Base-by-base conservation (phyloP, 1,140 invertebrate species). In the Ooceraea biroi region DNA sequence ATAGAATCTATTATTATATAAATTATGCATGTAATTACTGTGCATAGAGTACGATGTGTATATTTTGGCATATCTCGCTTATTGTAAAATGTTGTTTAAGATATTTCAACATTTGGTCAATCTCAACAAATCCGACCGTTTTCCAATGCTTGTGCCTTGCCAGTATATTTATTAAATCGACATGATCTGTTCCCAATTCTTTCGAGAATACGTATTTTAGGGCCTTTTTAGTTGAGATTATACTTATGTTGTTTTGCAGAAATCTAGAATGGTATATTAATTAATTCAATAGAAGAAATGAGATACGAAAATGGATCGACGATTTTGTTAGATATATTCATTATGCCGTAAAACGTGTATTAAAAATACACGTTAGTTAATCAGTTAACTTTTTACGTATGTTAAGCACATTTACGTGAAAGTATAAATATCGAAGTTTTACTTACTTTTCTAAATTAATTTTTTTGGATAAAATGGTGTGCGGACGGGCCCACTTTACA, bases 91-190 rank as follows among this genome's bases (percentile, higher is more conserved):
- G 27, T 72, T 83, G 84, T 48, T 90, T 93, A 55, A 96, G 89
- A 87, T 94, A 94, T 65, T 94, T 55, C 84, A 93, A 93, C 4
- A 95, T 95, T 80, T 92, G 91, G 73, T 94, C 85, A 1, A 96
- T 94, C 89, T 95, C 91, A 0, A 92, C 4, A n/a, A 96, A 87
- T n/a, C 95, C 88, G 46, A 95, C 92, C 78, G 94, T 93, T 5
- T 93, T 93, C n/a, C 95, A 95, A 90, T 94, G 95, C 36, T 94
- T 93, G 93, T 96, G 95, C 82, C 92, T 94, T 84, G 83, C 92
- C 27, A 96, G 85, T 80, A 83, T 86, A 46, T 91, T 88, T 17
- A 93, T 82, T 66, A 96, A 85, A 41, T 94, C 76, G 8, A 36
- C 11, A 7, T 63, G 63, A 11, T 92, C 82, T 5, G 78, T 25